Evolutionary conservation across 2,113 vertebrate species (phyloP).

Genomic region (Tragelaphus imberbis): DNA sequence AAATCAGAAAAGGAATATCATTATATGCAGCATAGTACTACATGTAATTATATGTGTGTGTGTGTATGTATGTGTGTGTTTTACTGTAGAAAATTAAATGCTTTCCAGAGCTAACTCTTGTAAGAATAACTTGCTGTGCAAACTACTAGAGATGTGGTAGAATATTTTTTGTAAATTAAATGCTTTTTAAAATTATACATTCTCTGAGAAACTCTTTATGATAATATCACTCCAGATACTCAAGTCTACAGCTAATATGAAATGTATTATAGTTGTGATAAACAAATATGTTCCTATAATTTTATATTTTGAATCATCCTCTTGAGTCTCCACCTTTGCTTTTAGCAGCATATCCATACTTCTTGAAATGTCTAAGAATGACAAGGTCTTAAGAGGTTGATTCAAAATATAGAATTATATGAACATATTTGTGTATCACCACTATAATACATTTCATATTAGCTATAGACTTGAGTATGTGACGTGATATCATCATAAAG

Average conservation of each 20-base stretch:
- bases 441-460: not conserved
- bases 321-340: not conserved
- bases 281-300: not conserved
- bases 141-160: not conserved
- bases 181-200: not conserved
- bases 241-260: not conserved
- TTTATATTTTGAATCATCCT: not conserved
- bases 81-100: not conserved
- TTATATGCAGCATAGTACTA: not conserved
- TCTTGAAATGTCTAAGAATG: not conserved
- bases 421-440: not conserved
- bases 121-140: not conserved
- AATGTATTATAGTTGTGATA: not conserved
- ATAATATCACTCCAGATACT: not conserved
- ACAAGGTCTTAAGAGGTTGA: not conserved
- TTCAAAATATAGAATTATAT: not conserved
- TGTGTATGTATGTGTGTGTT: not conserved
- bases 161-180: not conserved
- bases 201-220: not conserved
- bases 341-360: not conserved
- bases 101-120: not conserved
- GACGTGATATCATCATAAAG: not conserved
- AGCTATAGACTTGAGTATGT: not conserved
- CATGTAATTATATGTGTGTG: not conserved
- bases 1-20: slow-evolving; percentile 19